Base-by-base conservation (phyloP, 2,888 invertebrate species). In the Cremastobaeus sp. region DNA sequence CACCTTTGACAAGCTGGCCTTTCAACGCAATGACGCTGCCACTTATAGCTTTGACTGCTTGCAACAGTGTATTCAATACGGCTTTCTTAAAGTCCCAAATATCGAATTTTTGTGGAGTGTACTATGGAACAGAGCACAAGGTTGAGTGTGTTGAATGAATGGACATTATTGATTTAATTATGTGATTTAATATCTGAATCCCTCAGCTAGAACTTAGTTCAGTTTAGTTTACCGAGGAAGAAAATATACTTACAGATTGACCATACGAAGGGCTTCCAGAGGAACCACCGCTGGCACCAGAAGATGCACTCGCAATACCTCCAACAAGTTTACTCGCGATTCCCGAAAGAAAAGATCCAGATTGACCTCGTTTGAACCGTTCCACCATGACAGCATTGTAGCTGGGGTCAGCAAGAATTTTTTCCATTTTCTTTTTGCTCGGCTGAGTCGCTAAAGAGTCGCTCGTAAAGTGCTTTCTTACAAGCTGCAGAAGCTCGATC, bases 21-120 rank as follows among this genome's bases (percentile, higher is more conserved):
- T 95, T 95, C n/a, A 95, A 90, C 18, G 95, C 95, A 1, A 96
- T 92, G 6, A 95, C 93, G 45, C 95, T 95, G 6, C 96, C 96
- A 5, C 95, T 94, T 74, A 96, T 94, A 9, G 96, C 95, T 84
- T 96, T 96, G 0, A 95, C 93, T 0, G 96, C 95, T 90, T 96
- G 95, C 83, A 96, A 91, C 6, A 96, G 89, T 2, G 95, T 95
- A 86, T 92, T 93, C 11, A 95, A 88, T 70, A 96, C 93, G 0
- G 94, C 94, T 84, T 94, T 94, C 88, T 95, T 95, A 81, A 95
- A 89, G 14, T 93, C 91, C 93, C 92, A 94, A 77, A 92, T 91
- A 87, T 92, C 92, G 78, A 92, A 92, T 74, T 83, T 47, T 39
- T 71, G 74, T 3, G 64, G 34, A 11, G 65, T 54, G 39, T 76